Base-by-base conservation (phyloP, 2,888 invertebrate species). In the Cantharis lateralis region DNA sequence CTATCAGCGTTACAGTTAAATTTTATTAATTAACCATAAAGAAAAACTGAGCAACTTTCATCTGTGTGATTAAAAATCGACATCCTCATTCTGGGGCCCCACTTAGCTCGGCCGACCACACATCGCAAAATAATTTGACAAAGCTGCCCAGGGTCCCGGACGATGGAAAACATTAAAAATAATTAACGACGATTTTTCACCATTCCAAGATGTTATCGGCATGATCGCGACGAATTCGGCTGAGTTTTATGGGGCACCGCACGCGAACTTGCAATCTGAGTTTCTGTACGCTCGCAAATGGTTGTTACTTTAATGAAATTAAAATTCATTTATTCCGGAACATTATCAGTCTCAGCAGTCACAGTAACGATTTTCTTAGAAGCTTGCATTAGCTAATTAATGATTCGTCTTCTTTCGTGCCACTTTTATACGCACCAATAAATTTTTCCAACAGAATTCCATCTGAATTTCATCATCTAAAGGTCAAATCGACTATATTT, bases 251-350 rank as follows among this genome's bases (percentile, higher is more conserved):
- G 76, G 75, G 48, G 70, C 28, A 68, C 80, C 82, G 82, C 87
- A 87, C 87, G 87, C 87, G 83, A 87, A 85, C 84, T 81, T 80
- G 86, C 86, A 87, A 87, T 87, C 87, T 86, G 85, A 85, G 86
- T 86, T 48, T n/a, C 24, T 83, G 85, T 86, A 85, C 83, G 82
- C 78, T 84, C 78, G 84, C 84, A 84, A 86, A 86, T 85, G 84
- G 85, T 84, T 83, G 83, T 84, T 85, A 85, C 87, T 87, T 87
- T 87, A 87, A 87, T 87, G 87, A 88, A 87, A 88, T 87, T 88
- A 87, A 87, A 87, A 88, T 87, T 87, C 87, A 87, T 88, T 87
- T 87, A 88, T 88, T 87, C 87, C 84, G 83, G 86, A 83, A 86
- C 86, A 85, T 85, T 87, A 86, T 86, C 86, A 82, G 86, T 83